These are phyloP conservation scores for Hippocampus kuda DNA, from an alignment of 2,797 vertebrate genomes.

Conservation along the genomic window DNA sequence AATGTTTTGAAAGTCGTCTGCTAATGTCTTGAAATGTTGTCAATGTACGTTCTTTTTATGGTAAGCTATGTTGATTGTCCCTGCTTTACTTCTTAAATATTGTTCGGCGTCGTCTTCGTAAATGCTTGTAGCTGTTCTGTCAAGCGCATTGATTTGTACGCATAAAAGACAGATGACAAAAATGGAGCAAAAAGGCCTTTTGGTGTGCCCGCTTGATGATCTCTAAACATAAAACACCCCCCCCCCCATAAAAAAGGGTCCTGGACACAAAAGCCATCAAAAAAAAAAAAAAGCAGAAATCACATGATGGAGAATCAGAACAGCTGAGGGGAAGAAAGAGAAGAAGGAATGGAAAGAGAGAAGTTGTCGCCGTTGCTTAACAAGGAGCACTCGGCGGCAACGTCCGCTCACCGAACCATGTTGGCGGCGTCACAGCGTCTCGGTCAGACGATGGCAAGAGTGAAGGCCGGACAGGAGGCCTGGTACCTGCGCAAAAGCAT, in stretches of 20 bases:
- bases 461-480: conserved; percentile 16
- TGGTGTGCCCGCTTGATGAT: background rate
- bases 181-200: too few relatives aligned
- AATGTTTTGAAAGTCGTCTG: too few relatives aligned
- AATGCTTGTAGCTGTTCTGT: too few relatives aligned
- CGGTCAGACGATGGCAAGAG: conserved; percentile 40
- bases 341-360: conserved; percentile 58
- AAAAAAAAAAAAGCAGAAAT: conserved; percentile 8
- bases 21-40: too few relatives aligned
- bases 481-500: conserved; percentile 26
- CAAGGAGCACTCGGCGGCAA: background rate
- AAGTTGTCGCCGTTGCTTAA: conserved; percentile 47
- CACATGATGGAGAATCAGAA: conserved; percentile 36
- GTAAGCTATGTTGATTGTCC: too few relatives aligned
- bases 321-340: conserved; percentile 14
- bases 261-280: background rate
- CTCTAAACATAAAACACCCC: too few relatives aligned
- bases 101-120: too few relatives aligned
- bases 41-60: too few relatives aligned
- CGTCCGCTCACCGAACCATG: conserved; percentile 74
- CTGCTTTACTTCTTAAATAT: too few relatives aligned
- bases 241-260: background rate
- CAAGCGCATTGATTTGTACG: too few relatives aligned
- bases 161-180: too few relatives aligned
- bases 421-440: conserved; percentile 42